Evolutionary conservation across 2,113 vertebrate species (phyloP).

Genomic region (Nyctereutes procyonoides): DNA sequence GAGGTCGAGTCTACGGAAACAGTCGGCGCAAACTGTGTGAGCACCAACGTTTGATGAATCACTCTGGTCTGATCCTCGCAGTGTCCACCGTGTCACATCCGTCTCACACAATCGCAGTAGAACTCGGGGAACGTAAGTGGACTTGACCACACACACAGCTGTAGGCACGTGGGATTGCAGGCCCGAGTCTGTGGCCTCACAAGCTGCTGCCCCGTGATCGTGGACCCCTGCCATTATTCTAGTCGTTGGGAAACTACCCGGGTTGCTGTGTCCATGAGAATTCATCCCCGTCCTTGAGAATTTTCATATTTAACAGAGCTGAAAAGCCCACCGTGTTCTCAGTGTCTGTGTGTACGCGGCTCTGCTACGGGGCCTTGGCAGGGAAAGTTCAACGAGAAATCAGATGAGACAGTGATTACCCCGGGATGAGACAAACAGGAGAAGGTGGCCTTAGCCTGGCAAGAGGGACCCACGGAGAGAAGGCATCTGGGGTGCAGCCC

Average conservation of each 20-base stretch:
- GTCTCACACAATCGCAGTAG: not conserved
- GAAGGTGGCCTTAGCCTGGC: not conserved
- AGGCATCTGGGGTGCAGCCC: not conserved
- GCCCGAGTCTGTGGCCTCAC: not conserved
- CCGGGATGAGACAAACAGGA: not conserved
- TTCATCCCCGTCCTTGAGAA: not conserved
- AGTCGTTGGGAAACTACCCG: not conserved
- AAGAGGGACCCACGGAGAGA: not conserved
- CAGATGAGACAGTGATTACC: not conserved
- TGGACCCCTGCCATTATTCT: not conserved
- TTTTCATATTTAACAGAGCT: not conserved
- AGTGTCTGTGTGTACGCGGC: not conserved
- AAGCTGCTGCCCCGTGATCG: not conserved
- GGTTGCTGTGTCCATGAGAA: not conserved
- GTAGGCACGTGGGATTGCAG: not conserved
- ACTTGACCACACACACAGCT: not conserved
- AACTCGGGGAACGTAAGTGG: not conserved
- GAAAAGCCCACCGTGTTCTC: not conserved
- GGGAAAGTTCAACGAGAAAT: not conserved
- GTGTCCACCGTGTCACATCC: not conserved
- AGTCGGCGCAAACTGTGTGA: not conserved
- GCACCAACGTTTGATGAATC: not conserved
- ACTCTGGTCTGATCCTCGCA: too few species aligned
- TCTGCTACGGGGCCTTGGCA: not conserved
- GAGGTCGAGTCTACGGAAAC: too few species aligned